Evolutionary conservation across 2,797 vertebrate species (phyloP), one percentile per base, ranked within the genome.

Genomic region (Coregonus suidteri): DNA sequence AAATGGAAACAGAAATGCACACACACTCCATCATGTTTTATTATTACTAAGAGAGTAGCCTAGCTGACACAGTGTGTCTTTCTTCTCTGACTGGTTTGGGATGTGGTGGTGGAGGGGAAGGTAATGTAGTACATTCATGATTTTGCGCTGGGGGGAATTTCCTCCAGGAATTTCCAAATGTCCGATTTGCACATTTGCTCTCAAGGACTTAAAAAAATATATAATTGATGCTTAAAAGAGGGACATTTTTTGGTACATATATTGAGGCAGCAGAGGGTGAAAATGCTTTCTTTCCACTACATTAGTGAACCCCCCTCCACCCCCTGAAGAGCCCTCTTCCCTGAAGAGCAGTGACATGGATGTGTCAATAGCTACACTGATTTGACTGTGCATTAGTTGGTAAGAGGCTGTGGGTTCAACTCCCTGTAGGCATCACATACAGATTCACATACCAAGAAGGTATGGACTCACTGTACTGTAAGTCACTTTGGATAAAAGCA

Each of bases 121-220:
- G 59, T 64, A 59, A n/a, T 62, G n/a, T 9, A 71, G 11, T 20
- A 73, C n/a, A 25, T 37, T 13, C 31, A 37, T 4, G 73, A 35
- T 37, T 14, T 31, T 62, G 16, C 54, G 3, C 54, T 4, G 11
- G 88, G 84, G 87, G 71, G 89, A 84, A 80, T 90, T 89, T 91
- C 87, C 90, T 86, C 82, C 79, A 85, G 85, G 88, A 85, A 88
- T 85, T 90, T 90, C 78, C 85, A 90, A 91, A 85, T 79, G 80
- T 87, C 88, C 88, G 76, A 76, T 80, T 81, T 78, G 75, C 81
- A 89, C 76, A 76, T 80, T 81, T 78, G 75, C 81, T 76, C 77
- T 34, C 31, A 34, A 34, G 31, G 31, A 34, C 3, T 34, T 34
- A 34, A 34, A 34, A 34, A 34, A 34, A 34, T 34, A 3, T 34